These are phyloP conservation scores for Lathamus discolor DNA, from an alignment of 2,113 vertebrate species.

Conservation along the genomic window DNA sequence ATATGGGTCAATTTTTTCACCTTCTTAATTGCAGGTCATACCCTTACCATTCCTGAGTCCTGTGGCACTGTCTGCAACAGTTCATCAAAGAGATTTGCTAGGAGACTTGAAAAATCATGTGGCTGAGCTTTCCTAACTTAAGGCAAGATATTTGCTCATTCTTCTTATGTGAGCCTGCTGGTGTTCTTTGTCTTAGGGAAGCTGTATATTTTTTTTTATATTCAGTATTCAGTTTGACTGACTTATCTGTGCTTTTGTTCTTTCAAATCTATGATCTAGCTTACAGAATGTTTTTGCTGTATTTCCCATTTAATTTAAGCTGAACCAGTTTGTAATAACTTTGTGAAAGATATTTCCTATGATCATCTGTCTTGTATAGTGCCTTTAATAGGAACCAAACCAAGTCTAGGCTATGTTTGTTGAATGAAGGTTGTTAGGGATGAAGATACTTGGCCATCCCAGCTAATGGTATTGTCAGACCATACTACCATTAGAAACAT, in stretches of 20 bases:
- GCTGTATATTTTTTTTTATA: background rate
- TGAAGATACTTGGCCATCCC: background rate
- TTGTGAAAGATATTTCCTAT: background rate
- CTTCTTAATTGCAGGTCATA: constrained; percentile 23
- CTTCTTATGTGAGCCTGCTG: background rate
- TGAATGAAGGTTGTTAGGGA: background rate
- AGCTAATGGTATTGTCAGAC: background rate
- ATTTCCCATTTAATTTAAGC: background rate
- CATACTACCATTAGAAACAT: background rate
- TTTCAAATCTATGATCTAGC: background rate
- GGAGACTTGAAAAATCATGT: background rate
- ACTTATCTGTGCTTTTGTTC: background rate
- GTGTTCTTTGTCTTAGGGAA: background rate
- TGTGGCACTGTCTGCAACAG: background rate
- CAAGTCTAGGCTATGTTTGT: background rate
- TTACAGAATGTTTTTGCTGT: background rate
- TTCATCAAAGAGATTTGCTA: background rate
- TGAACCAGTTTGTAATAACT: background rate
- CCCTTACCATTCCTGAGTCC: background rate
- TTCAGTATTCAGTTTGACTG: background rate
- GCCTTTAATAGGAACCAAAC: background rate
- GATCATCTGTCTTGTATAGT: background rate
- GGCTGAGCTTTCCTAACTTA: background rate
- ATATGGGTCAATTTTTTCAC: constrained; percentile 39
- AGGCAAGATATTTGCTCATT: background rate